Base-by-base conservation (phyloP, 2,888 invertebrate genomes). In the Metacarcinus magister region DNA sequence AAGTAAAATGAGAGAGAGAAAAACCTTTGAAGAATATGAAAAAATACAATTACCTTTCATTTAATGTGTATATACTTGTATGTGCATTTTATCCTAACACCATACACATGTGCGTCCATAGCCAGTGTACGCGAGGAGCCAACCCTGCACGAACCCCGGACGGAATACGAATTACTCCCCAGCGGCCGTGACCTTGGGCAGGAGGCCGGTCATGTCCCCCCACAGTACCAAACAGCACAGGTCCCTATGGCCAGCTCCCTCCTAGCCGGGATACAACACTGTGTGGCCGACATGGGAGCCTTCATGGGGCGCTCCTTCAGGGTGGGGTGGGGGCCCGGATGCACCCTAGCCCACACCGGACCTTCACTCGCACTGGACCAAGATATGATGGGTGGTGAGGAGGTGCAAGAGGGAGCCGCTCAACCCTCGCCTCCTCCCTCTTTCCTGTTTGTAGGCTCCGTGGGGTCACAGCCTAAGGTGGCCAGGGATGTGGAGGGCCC, bases 301-400 rank as follows among this genome's bases (percentile, higher is more conserved):
- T 97, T 97, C 96, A 97, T 97, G 97, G 97, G 97, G 0, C 97
- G 97, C 0, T 97, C 98, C 96, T 98, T 98, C 96, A 98, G 98
- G 97, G 98, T 98, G 0, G 98, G 98, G 0, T 99, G 99, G 98
- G 98, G 98, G 0, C 98, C 98, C 0, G 98, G 98, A 23, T 98
- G 98, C 97, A 98, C 98, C 0, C 97, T 98, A 0, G 97, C 98
- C 10, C 98, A 98, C 8, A 97, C 93, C 39, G 97, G 96, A 0
- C 90, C 91, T 13, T 8, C 19, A 3, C 91, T 95, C 16, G 93
- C 95, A 0, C 91, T 43, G 28, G 28, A 32, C 2, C 32, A 39
- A n/a, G 28, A 32, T n/a, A n/a, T 75, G 28, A 44, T 48, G 2
- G 43, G 54, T 48, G 4, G 39, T 8, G 95, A 87, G 32, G 89